Percentiles rank a stretch among this genome's conserved stretches.
Evolutionary conservation across 2,888 invertebrate genomes (phyloP).

Genomic region (Dione juno): DNA sequence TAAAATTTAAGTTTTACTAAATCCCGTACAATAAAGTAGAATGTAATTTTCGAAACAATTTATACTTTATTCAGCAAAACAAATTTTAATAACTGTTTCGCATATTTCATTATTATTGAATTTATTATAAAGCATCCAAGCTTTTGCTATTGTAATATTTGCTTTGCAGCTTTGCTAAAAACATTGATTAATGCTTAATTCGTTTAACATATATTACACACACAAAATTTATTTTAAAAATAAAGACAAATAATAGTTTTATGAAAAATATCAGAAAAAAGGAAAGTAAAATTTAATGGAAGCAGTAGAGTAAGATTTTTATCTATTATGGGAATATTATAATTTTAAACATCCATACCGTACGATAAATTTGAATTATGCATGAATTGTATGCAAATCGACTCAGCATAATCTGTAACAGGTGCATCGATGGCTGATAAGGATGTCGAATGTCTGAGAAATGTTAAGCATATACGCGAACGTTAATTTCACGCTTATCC

Average conservation of each 20-base stretch:
- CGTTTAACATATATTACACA: not conserved
- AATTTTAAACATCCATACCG: conserved; percentile 50
- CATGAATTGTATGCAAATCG: conserved; percentile 54
- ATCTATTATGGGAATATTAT: conserved; percentile 16
- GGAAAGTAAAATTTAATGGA: not conserved
- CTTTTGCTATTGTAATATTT: not conserved
- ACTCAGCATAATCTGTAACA: conserved; percentile 45
- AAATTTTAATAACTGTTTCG: not conserved
- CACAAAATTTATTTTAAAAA: no score
- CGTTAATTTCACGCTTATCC: conserved; percentile 22
- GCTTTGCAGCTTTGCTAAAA: not conserved
- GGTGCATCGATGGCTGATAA: conserved; percentile 45
- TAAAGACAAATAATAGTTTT: not conserved
- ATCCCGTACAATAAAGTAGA: no score
- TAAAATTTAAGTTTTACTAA: no score
- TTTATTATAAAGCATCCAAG: not conserved
- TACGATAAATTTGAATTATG: conserved; percentile 53
- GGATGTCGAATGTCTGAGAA: conserved; percentile 29
- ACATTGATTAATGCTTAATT: not conserved
- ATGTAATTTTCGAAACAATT: not conserved
- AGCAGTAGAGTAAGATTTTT: conserved; percentile 12
- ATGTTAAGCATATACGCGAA: conserved; percentile 32
- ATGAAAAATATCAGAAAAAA: not conserved
- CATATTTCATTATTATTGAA: not conserved
- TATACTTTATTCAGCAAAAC: not conserved